Percentiles rank a stretch among this genome's conserved stretches.
Evolutionary conservation across 2,797 vertebrate species (phyloP).

Genomic region (Trachops cirrhosus): DNA sequence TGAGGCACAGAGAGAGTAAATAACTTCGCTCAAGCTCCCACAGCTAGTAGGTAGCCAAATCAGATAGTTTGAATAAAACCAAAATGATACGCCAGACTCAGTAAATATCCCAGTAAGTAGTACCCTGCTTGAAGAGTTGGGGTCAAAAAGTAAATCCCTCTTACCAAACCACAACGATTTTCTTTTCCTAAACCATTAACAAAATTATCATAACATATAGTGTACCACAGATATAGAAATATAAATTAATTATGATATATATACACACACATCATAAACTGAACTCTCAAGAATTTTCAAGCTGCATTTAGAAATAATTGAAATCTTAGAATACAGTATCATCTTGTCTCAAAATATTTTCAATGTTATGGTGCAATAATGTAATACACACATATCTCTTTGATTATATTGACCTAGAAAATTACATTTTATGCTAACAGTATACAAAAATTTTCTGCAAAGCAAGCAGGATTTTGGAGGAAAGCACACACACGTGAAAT

Average conservation of each 20-base stretch:
- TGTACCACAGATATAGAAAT: not conserved
- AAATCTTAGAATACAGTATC: conserved; percentile 13
- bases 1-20: not conserved
- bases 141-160: not conserved
- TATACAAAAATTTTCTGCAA: not conserved
- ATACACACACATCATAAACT: not conserved
- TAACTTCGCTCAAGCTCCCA: conserved; percentile 7
- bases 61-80: conserved; percentile 30
- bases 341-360: conserved; percentile 47
- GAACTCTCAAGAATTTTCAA: conserved; percentile 45
- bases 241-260: not conserved
- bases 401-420: not conserved
- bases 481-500: not conserved
- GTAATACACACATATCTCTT: conserved; percentile 26
- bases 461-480: not conserved
- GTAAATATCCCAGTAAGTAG: conserved; percentile 16
- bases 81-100: not conserved
- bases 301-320: conserved; percentile 7
- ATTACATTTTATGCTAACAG: conserved; percentile 25
- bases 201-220: conserved; percentile 12
- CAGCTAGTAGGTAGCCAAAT: conserved; percentile 6
- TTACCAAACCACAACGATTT: conserved; percentile 10
- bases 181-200: not conserved
- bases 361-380: not conserved
- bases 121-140: conserved; percentile 6